Evolutionary conservation across 2,113 vertebrate genomes (phyloP).

Genomic region (Pantherophis guttatus): DNA sequence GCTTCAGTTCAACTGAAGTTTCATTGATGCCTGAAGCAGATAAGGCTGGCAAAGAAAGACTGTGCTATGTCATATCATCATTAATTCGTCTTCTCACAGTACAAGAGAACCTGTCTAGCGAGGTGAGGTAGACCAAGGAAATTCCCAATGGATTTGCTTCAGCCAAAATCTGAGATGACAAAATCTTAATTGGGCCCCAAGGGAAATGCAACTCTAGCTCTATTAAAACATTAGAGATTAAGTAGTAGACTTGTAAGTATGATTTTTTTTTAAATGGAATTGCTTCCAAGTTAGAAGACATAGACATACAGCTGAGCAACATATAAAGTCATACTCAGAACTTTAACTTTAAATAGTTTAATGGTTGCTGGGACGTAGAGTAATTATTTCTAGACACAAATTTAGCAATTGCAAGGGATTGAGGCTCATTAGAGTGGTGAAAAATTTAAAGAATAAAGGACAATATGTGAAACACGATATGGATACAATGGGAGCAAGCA

Average conservation of each 20-base stretch:
- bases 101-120: not conserved
- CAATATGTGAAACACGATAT: not conserved
- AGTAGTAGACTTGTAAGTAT: not conserved
- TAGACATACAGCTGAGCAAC: not conserved
- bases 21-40: not conserved
- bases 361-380: not conserved
- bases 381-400: not conserved
- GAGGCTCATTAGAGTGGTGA: not conserved
- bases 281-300: not conserved
- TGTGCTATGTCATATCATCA: not conserved
- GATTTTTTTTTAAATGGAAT: not conserved
- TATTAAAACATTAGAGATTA: not conserved
- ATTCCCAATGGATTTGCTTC: not conserved
- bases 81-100: not conserved
- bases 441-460: not conserved
- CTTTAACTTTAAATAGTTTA: not conserved
- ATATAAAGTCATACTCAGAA: not conserved
- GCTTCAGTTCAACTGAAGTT: not conserved
- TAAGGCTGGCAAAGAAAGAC: not conserved
- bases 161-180: not conserved
- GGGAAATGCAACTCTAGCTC: not conserved
- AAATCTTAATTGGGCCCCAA: not conserved
- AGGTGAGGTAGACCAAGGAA: not conserved
- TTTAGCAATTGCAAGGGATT: not conserved
- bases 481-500: not conserved